Percentiles rank a stretch among this genome's conserved stretches.
phyloP scores from a whole-genome alignment of 1,140 invertebrate species.

The Teleogryllus occipitalis region DNA sequence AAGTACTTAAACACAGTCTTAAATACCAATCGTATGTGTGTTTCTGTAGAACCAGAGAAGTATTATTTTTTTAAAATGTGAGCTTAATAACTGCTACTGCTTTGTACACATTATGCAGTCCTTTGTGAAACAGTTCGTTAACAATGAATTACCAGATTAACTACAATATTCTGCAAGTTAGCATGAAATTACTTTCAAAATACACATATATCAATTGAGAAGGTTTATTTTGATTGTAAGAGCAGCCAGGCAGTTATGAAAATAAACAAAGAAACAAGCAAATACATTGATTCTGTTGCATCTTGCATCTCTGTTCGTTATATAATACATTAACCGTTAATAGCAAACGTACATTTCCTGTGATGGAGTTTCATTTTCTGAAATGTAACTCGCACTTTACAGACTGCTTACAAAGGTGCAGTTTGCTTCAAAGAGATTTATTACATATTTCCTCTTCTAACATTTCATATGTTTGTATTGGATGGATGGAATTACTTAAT shows the following conservation, averaged over 20 bases:
- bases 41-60: neutral
- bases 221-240: neutral
- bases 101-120: no score
- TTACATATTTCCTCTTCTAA: conserved; percentile 7
- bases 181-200: neutral
- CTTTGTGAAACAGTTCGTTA: neutral
- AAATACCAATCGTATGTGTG: conserved; percentile 11
- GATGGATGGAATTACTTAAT: conserved; percentile 8
- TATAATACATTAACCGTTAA: conserved; percentile 18
- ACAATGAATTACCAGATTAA: neutral
- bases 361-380: conserved; percentile 19
- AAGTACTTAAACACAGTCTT: neutral
- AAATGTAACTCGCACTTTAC: conserved; percentile 19
- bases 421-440: conserved; percentile 30
- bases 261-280: conserved; percentile 12
- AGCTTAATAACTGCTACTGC: conserved; percentile 3
- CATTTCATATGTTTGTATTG: conserved; percentile 5
- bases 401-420: conserved; percentile 30
- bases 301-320: conserved; percentile 21
- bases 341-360: conserved; percentile 19
- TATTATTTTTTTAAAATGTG: conserved; percentile 14
- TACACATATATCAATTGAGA: neutral
- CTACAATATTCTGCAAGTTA: neutral
- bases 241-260: conserved; percentile 9
- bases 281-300: conserved; percentile 21